Percentiles rank a stretch among this genome's conserved stretches.
phyloP scores from a whole-genome alignment of 2,797 vertebrate genomes.

The Valencia hispanica region DNA sequence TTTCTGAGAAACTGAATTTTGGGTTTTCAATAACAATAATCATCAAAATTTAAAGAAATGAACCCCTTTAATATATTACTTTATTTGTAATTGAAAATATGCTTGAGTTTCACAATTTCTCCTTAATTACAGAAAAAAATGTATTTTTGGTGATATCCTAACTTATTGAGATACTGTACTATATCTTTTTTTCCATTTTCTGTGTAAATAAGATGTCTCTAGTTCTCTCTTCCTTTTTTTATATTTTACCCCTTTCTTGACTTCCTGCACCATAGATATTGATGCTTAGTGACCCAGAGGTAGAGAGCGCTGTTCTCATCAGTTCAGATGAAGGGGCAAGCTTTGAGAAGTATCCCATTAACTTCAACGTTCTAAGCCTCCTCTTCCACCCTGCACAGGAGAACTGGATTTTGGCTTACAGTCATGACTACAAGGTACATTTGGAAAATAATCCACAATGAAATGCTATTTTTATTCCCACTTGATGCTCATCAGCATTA shows the following conservation, averaged over 20 bases:
- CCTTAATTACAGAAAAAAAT: neutral
- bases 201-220: slow-evolving; percentile 41
- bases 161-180: neutral
- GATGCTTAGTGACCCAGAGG: slow-evolving; percentile 95
- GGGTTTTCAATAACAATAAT: neutral
- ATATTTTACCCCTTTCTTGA: slow-evolving; percentile 44
- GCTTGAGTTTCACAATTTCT: neutral
- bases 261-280: slow-evolving; percentile 86
- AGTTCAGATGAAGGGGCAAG: slow-evolving; percentile 96
- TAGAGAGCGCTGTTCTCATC: slow-evolving; percentile 94
- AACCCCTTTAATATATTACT: neutral
- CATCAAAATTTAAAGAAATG: neutral
- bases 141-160: neutral
- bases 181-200: slow-evolving; percentile 30
- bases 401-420: slow-evolving; percentile 96
- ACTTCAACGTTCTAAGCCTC: slow-evolving; percentile 93
- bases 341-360: slow-evolving; percentile 93
- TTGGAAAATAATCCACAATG: slow-evolving; percentile 19
- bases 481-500: neutral
- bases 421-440: slow-evolving; percentile 92
- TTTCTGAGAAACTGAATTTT: neutral
- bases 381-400: slow-evolving; percentile 95
- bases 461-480: neutral
- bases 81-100: neutral
- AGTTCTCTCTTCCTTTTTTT: slow-evolving; percentile 28